Evolutionary conservation across 1,140 invertebrate genomes (phyloP).

Genomic region (Sitodiplosis mosellana): DNA sequence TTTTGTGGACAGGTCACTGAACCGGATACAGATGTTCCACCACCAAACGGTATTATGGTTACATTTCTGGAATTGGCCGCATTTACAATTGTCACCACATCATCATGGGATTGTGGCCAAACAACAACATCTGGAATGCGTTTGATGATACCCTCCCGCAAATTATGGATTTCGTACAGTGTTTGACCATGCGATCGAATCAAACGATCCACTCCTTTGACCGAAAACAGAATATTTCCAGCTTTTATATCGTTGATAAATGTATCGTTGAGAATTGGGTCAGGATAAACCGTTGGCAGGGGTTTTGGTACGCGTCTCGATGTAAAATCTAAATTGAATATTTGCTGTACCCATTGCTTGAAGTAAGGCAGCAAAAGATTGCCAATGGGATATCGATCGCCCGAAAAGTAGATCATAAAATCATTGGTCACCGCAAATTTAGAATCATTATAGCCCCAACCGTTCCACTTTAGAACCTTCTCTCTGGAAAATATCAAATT

Average conservation of each 20-base stretch:
- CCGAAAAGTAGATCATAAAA: slow-evolving; percentile 4
- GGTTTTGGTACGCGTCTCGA: slow-evolving; percentile 24
- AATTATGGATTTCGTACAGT: slow-evolving; percentile 67
- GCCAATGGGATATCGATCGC: slow-evolving; percentile 63
- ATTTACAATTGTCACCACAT: slow-evolving; percentile 65
- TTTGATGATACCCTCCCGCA: slow-evolving; percentile 50
- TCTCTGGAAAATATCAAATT: slow-evolving; percentile 36
- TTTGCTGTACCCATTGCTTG: slow-evolving; percentile 57
- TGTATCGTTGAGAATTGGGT: slow-evolving; percentile 30
- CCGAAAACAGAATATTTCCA: slow-evolving; percentile 49
- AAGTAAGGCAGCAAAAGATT: slow-evolving; percentile 59
- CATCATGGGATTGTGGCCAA: slow-evolving; percentile 73
- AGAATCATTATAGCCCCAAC: slow-evolving; percentile 95
- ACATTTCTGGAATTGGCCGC: slow-evolving; percentile 55
- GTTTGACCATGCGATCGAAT: slow-evolving; percentile 91
- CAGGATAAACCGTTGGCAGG: slow-evolving; percentile 34
- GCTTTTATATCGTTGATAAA: slow-evolving; percentile 41
- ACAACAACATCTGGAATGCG: slow-evolving; percentile 86
- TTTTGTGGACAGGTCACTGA: slow-evolving; percentile 67
- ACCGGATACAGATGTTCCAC: slow-evolving; percentile 89
- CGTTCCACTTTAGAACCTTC: slow-evolving; percentile 87
- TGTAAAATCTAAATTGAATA: slow-evolving; percentile 45
- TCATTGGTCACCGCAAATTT: slow-evolving; percentile 40
- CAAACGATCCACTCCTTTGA: slow-evolving; percentile 64
- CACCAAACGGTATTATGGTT: slow-evolving; percentile 90